Evolutionary conservation across 1,140 invertebrate genomes (phyloP), one percentile per base, ranked within the genome.

Genomic region (Phthorimaea operculella): DNA sequence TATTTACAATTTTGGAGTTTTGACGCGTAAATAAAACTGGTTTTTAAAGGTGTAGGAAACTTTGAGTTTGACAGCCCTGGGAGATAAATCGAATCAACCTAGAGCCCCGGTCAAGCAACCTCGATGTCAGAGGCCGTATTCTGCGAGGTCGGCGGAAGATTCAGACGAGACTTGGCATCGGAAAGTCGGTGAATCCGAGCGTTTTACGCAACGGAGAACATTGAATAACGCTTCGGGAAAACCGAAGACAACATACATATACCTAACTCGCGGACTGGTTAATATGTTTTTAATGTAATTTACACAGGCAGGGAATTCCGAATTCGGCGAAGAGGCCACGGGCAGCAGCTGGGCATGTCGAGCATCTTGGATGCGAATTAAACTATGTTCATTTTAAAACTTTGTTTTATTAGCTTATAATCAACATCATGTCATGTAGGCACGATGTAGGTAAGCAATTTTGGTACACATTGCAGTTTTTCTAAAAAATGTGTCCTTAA

Each of bases 181-280:
- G 36, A 39, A 39, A 39, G 3, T 10, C 36, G 10, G 36, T 12
- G 36, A 39, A n/a, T 10, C 36, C n/a, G 36, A 10, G 8, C 36
- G 36, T 39, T 39, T 28, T 39, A 9, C 36, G 36, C 36, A 39
- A 39, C 36, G 21, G 21, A 3, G 36, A 9, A 2, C 36, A 39
- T 71, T 66, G 66, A 68, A 68, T 70, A 65, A 68, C 52, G 36
- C 18, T 42, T 51, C 50, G 72, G 72, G 57, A 75, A 75, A 75
- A 64, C 69, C 74, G 55, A 28, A 52, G 11, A 55, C 49, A 56
- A 60, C 62, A 68, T 56, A 60, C 33, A 52, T 44, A 52, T 12
- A 39, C 34, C 59, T 39, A n/a, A 39, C 44, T 47, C 15, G 44
- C 36, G 14, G 39, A 42, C 39, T 42, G 39, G 39, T 42, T 64